Conservation (phyloP, 2,888 invertebrate species). For the Drosophila meridionalis region DNA sequence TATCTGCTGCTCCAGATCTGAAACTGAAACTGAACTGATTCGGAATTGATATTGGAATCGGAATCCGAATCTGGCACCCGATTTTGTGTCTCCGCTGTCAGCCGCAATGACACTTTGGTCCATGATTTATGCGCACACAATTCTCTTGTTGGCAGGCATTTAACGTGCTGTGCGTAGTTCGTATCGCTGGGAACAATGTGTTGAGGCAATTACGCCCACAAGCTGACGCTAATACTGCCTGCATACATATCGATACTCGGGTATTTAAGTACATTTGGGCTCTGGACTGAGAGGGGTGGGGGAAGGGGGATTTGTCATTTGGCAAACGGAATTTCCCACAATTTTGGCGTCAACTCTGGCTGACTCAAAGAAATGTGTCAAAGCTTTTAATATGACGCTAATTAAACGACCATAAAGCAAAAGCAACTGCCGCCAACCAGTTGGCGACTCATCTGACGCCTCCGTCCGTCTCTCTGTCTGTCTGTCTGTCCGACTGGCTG, state of each 20-base stretch:
- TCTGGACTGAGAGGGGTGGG: conserved; percentile 1
- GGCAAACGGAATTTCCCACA: conserved; percentile 68
- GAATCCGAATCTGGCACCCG: conserved; percentile 66
- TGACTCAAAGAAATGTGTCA: conserved; percentile 53
- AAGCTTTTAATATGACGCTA: conserved; percentile 59
- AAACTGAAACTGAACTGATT: conserved; percentile 38
- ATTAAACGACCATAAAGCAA: conserved; percentile 71
- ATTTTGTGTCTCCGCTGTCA: conserved; percentile 68
- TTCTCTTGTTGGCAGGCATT: conserved; percentile 66
- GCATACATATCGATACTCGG: conserved; percentile 7
- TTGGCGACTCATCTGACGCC: conserved; percentile 59
- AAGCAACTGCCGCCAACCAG: conserved; percentile 53
- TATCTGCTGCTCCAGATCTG: conserved; percentile 66
- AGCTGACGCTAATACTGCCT: conserved; percentile 35
- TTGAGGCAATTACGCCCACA: conserved; percentile 78
- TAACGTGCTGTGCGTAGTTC: conserved; percentile 51
- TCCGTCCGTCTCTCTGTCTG: neutral
- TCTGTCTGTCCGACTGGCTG: conserved; percentile 13
- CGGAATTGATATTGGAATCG: conserved; percentile 52
- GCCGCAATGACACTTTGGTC: conserved; percentile 64
- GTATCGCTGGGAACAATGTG: conserved; percentile 52
- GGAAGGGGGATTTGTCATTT: conserved; percentile 54
- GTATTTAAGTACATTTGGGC: conserved; percentile 16
- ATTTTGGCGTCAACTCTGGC: conserved; percentile 30
- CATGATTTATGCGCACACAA: conserved; percentile 69